Conservation (phyloP, 1,140 invertebrate species). For the Zeugodacus cucurbitae region DNA sequence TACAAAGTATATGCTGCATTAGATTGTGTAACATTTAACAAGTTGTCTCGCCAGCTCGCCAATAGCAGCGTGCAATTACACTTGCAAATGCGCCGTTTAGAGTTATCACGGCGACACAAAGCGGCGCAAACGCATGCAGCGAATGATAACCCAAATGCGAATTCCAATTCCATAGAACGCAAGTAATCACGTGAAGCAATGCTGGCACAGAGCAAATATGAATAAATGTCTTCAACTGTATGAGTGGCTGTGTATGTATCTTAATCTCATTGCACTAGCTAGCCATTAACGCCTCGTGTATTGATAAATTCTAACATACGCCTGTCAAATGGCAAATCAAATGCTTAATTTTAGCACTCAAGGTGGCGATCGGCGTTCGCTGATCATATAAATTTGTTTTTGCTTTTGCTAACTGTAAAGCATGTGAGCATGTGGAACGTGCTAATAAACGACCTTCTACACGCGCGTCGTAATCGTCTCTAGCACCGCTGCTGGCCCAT, state of each 20-base stretch:
- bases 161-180: not conserved
- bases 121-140: not conserved
- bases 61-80: not conserved
- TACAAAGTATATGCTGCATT: not conserved
- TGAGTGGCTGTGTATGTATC: no score
- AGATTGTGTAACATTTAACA: not conserved
- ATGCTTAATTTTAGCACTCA: not conserved
- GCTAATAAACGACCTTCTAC: not conserved
- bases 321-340: not conserved
- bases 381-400: not conserved
- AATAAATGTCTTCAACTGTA: not conserved
- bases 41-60: not conserved
- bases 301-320: no score
- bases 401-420: not conserved
- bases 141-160: not conserved
- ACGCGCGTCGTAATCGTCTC: no score
- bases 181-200: not conserved
- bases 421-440: no score
- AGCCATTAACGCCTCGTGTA: no score
- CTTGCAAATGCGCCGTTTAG: not conserved
- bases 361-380: not conserved
- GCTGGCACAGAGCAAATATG: not conserved
- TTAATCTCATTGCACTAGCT: no score
- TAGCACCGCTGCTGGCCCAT: no score
- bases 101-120: not conserved